Conservation (phyloP, 2,888 invertebrate species). For the Ctenicera cuprea region DNA sequence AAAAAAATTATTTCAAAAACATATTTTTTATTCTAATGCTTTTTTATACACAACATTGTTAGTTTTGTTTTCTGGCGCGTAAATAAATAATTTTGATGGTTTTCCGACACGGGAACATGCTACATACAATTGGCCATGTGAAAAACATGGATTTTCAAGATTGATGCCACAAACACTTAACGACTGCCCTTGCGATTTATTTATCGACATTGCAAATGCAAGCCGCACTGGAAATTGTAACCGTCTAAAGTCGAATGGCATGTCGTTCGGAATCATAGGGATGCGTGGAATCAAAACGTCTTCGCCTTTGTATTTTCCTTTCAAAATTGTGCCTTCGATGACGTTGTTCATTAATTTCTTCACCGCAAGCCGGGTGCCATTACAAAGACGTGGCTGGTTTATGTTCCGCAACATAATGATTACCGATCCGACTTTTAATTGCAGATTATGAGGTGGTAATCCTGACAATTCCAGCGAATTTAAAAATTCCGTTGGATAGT, state of each 20-base stretch:
- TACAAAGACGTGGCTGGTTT: conserved; percentile 62
- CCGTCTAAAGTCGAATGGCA: conserved; percentile 60
- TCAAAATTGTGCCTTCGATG: conserved; percentile 53
- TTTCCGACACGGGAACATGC: conserved; percentile 56
- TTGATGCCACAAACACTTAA: conserved; percentile 56
- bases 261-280: conserved; percentile 64
- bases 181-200: conserved; percentile 63
- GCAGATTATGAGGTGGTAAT: conserved; percentile 58
- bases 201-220: conserved; percentile 61
- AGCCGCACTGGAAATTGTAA: too few species aligned
- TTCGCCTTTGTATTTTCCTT: too few species aligned
- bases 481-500: too few species aligned
- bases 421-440: conserved; percentile 60
- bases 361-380: conserved; percentile 54
- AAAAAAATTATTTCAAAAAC: too few species aligned
- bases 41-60: conserved; percentile 29
- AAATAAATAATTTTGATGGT: conserved; percentile 36
- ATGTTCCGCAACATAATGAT: conserved; percentile 65
- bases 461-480: too few species aligned
- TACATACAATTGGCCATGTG: conserved; percentile 61
- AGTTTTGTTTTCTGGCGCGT: not conserved
- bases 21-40: too few species aligned
- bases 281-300: too few species aligned
- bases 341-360: too few species aligned
- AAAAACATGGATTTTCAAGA: conserved; percentile 57